Percentiles rank a stretch among this genome's conserved stretches.
These are phyloP conservation scores for Oxystoma pomonae DNA, from an alignment of 2,888 invertebrate species.

Conservation along the genomic window DNA sequence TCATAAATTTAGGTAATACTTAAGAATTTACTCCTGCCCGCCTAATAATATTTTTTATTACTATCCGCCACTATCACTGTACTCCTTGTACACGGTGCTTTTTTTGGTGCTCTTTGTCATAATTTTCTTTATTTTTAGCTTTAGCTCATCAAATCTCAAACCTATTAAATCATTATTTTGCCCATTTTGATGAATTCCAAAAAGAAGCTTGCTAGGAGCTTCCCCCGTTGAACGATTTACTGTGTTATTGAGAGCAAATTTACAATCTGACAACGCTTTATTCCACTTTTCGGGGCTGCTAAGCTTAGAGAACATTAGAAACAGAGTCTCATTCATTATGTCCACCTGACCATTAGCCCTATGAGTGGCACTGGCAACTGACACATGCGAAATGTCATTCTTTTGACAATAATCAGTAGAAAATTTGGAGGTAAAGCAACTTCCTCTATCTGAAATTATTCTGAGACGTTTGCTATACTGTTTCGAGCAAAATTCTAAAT, in stretches of 20 bases:
- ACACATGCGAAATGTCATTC: conserved; percentile 15
- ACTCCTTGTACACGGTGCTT: neutral
- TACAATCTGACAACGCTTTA: conserved; percentile 20
- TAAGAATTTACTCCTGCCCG: neutral
- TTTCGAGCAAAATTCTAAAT: neutral
- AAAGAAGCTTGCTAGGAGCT: conserved; percentile 30
- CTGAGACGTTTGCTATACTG: neutral
- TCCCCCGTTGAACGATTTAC: conserved; percentile 30
- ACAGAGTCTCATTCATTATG: conserved; percentile 18
- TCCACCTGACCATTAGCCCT: conserved; percentile 27
- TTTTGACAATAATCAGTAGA: conserved; percentile 18
- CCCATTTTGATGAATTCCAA: conserved; percentile 22
- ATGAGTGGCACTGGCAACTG: conserved; percentile 21
- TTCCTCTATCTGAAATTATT: conserved; percentile 1
- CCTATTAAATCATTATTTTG: neutral
- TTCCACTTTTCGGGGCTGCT: conserved; percentile 12
- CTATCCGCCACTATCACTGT: neutral
- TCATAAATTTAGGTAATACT: neutral
- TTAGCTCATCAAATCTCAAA: neutral
- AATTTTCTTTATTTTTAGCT: neutral
- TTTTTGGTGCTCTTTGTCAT: conserved; percentile 1
- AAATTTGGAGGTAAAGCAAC: neutral
- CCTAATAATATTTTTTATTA: neutral
- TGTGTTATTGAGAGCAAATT: conserved; percentile 28
- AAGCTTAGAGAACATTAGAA: conserved; percentile 16